Evolutionary conservation across 2,888 invertebrate genomes (phyloP).

Genomic region (Chelonus formosanus): DNA sequence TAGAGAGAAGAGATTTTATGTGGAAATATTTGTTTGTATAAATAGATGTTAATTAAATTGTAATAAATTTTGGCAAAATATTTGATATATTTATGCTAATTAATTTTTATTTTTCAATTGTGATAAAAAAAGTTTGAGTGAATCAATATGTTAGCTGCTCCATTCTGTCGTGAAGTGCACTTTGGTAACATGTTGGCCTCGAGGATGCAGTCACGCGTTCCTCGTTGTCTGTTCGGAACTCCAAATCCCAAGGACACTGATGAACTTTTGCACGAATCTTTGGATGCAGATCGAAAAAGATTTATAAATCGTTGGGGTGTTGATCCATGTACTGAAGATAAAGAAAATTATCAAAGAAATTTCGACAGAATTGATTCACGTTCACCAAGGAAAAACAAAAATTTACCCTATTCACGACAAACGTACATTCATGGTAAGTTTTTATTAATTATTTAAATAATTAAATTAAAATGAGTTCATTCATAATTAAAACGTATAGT

Average conservation of each 20-base stretch:
- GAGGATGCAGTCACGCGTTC: conserved; percentile 55
- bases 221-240: conserved; percentile 70
- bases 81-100: too few species aligned
- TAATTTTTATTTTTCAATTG: not conserved
- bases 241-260: conserved; percentile 71
- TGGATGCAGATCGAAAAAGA: conserved; percentile 69
- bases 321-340: conserved; percentile 63
- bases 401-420: conserved; percentile 55
- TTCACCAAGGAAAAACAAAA: conserved; percentile 52
- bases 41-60: not conserved
- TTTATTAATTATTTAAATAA: conserved; percentile 5
- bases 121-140: conserved; percentile 14
- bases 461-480: not conserved
- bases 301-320: conserved; percentile 72
- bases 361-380: conserved; percentile 39
- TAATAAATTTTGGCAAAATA: too few species aligned
- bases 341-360: conserved; percentile 54
- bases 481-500: too few species aligned
- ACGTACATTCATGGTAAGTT: conserved; percentile 60
- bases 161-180: conserved; percentile 57
- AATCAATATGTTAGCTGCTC: conserved; percentile 56
- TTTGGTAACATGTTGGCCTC: conserved; percentile 53
- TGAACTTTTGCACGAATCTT: conserved; percentile 70
- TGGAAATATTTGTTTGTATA: not conserved
- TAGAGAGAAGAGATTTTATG: conserved; percentile 40